Conservation (phyloP, 2,113 vertebrate genomes). For the Penelope pileata region DNA sequence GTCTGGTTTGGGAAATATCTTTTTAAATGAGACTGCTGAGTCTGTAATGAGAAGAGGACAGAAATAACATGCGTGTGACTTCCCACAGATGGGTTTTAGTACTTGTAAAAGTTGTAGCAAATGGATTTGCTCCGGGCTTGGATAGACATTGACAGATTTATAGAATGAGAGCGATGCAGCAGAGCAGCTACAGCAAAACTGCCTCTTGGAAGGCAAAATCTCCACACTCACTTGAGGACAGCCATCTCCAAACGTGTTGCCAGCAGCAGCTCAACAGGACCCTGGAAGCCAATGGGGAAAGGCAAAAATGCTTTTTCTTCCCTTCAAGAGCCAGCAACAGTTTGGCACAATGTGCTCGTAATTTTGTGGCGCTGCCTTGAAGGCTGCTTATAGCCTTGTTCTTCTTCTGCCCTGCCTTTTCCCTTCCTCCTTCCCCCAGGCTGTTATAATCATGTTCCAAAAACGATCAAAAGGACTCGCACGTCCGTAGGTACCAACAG, state of each 20-base stretch:
- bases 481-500: neutral
- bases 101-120: neutral
- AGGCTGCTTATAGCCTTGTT: neutral
- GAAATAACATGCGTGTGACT: neutral
- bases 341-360: neutral
- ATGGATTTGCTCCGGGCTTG: neutral
- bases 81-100: neutral
- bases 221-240: neutral
- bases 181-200: neutral
- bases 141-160: neutral
- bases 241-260: neutral
- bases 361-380: neutral
- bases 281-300: too few species aligned
- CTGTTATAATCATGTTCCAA: neutral
- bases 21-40: neutral
- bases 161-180: neutral
- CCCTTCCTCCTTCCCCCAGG: neutral
- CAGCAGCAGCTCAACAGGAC: too few species aligned
- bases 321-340: neutral
- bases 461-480: neutral
- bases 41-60: conserved; percentile 19
- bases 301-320: neutral
- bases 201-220: neutral
- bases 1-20: neutral
- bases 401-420: neutral